Conservation (phyloP, 1,140 invertebrate genomes). For the Lineus longissimus region DNA sequence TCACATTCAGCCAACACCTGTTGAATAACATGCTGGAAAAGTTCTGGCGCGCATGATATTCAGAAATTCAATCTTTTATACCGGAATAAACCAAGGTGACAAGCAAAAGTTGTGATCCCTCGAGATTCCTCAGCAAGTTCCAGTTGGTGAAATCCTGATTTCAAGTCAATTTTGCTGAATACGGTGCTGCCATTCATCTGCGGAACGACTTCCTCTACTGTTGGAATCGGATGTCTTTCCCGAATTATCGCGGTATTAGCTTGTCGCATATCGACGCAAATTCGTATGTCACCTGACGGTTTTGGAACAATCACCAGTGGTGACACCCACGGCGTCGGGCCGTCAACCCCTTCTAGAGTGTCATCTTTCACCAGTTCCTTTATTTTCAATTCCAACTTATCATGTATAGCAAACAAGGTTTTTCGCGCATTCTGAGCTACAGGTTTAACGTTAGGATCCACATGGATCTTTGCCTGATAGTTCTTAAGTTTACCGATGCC, state of each 20-base stretch:
- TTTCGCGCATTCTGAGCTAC: background rate
- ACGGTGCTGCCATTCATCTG: slow-evolving; percentile 23
- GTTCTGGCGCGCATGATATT: slow-evolving; percentile 24
- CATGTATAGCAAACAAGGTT: slow-evolving; percentile 14
- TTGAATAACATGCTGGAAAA: slow-evolving; percentile 24
- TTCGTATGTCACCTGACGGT: slow-evolving; percentile 25
- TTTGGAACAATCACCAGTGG: slow-evolving; percentile 33
- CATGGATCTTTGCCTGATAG: slow-evolving; percentile 8
- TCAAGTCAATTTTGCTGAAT: slow-evolving; percentile 28
- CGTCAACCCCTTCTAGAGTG: slow-evolving; percentile 26
- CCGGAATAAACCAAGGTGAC: slow-evolving; percentile 21
- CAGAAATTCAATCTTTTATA: slow-evolving; percentile 28
- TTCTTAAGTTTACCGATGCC: slow-evolving; percentile 7
- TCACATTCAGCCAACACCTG: slow-evolving; percentile 22
- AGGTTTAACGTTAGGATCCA: slow-evolving; percentile 9
- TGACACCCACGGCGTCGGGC: slow-evolving; percentile 31
- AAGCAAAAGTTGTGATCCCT: slow-evolving; percentile 25
- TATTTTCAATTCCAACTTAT: slow-evolving; percentile 22
- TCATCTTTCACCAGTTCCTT: slow-evolving; percentile 22
- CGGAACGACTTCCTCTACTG: slow-evolving; percentile 26
- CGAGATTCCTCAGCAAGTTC: slow-evolving; percentile 16
- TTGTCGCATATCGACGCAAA: slow-evolving; percentile 30
- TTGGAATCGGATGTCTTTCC: slow-evolving; percentile 27
- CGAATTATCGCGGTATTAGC: slow-evolving; percentile 27
- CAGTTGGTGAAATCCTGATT: slow-evolving; percentile 21